A percentile compares a stretch with the other conserved stretches of the same genome.
phyloP scores from a whole-genome alignment of 53 echinoderm and acorn worm genomes.

The Zoroaster sp. region DNA sequence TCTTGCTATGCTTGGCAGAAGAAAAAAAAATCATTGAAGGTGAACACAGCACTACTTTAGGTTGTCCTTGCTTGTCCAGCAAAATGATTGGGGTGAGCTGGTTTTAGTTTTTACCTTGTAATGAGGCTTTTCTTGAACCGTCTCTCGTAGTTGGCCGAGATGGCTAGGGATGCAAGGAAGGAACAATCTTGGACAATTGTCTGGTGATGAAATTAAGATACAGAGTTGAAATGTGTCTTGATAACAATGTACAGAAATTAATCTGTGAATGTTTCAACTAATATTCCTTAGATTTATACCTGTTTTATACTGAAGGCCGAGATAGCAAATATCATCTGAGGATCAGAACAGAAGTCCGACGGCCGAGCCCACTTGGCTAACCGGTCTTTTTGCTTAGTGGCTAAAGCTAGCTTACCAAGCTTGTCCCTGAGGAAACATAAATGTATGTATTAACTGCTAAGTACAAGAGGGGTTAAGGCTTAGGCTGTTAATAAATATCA shows the following conservation, averaged over 20 bases:
- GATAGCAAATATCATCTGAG: slow-evolving; percentile 85
- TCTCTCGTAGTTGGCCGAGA: slow-evolving; percentile 92
- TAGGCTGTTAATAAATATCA: no score
- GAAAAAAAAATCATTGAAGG: background rate
- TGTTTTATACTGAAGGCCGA: slow-evolving; percentile 95
- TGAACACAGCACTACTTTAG: no score
- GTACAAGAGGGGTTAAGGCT: no score
- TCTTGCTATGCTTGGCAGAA: no score
- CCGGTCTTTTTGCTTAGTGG: slow-evolving; percentile 81
- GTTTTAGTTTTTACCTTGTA: slow-evolving; percentile 65
- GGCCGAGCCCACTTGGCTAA: slow-evolving; percentile 80
- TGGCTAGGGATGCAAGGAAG: slow-evolving; percentile 93
- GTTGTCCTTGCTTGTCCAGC: no score
- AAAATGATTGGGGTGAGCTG: no score
- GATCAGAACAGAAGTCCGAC: slow-evolving; percentile 83
- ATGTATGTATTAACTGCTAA: background rate
- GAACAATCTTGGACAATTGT: slow-evolving; percentile 96
- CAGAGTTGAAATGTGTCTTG: background rate
- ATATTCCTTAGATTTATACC: no score
- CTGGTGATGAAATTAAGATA: slow-evolving; percentile 43
- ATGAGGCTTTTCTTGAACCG: slow-evolving; percentile 89
- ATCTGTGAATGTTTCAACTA: no score
- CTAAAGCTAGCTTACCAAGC: slow-evolving; percentile 73
- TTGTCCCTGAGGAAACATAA: slow-evolving; percentile 69
- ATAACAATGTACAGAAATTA: no score